A percentile compares a stretch with the other conserved stretches of the same genome.
phyloP scores from a whole-genome alignment of 2,888 invertebrate genomes.

The Agonopterix subpropinquella region DNA sequence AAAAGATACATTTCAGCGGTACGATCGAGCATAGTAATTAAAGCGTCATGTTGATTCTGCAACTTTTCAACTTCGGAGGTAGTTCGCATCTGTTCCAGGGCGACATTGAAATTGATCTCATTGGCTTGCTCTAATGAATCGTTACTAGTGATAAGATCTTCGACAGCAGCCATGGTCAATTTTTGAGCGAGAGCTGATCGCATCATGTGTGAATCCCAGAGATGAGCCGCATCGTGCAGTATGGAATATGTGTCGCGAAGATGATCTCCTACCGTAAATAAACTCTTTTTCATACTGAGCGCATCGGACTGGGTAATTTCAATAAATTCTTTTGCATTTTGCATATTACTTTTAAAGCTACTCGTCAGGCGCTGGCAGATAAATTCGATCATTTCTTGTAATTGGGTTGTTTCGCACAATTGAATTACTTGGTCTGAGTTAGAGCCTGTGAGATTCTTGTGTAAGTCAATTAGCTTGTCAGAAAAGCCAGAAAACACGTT shows the following conservation, averaged over 20 bases:
- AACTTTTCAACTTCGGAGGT: conserved; percentile 45
- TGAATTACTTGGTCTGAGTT: conserved; percentile 11
- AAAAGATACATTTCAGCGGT: conserved; percentile 35
- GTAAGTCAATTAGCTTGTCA: conserved; percentile 31
- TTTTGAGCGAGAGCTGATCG: conserved; percentile 50
- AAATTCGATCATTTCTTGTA: conserved; percentile 28
- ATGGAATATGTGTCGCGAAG: conserved; percentile 45
- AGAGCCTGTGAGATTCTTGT: conserved; percentile 25
- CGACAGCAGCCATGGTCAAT: conserved; percentile 51
- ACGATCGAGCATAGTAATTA: conserved; percentile 31
- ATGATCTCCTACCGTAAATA: conserved; percentile 37
- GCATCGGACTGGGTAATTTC: conserved; percentile 27
- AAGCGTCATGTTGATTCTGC: conserved; percentile 28
- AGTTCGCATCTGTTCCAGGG: conserved; percentile 43
- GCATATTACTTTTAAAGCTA: conserved; percentile 13
- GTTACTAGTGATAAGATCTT: conserved; percentile 49
- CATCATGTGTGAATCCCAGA: conserved; percentile 54
- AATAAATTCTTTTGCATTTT: conserved; percentile 13
- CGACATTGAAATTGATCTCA: conserved; percentile 46
- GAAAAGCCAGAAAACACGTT: conserved; percentile 35
- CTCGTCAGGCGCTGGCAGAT: conserved; percentile 22
- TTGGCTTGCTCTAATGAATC: conserved; percentile 44
- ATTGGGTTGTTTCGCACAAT: conserved; percentile 15
- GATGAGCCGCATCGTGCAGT: conserved; percentile 47
- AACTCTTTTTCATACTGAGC: conserved; percentile 38